phyloP scores from a whole-genome alignment of 2,113 vertebrate species.

The Tragelaphus scriptus region DNA sequence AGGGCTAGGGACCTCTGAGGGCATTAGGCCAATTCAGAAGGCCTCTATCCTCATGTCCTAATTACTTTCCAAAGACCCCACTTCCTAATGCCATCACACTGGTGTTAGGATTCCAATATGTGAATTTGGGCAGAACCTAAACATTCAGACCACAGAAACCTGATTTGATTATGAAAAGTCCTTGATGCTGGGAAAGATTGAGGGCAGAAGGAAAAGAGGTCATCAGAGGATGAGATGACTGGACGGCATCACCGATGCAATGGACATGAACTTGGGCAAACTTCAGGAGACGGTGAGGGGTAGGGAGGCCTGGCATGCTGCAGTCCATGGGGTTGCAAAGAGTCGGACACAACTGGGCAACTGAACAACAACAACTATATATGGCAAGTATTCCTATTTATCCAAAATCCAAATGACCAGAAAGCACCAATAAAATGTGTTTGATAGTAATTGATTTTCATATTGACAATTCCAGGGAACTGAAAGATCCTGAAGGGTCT shows the following conservation, averaged over 20 bases:
- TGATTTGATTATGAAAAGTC: neutral
- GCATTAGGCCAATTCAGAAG: neutral
- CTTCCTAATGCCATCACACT: neutral
- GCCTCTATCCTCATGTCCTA: neutral
- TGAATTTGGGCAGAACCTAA: neutral
- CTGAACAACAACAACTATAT: neutral
- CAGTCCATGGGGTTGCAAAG: neutral
- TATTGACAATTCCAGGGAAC: neutral
- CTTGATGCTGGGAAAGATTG: neutral
- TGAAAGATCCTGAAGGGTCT: neutral
- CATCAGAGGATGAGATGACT: neutral
- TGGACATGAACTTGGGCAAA: neutral
- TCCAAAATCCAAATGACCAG: constrained; percentile 2
- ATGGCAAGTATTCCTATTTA: neutral
- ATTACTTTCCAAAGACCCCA: neutral
- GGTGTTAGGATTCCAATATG: neutral
- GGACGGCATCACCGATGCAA: neutral
- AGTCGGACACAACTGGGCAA: neutral
- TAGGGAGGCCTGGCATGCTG: neutral
- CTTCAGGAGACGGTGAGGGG: neutral
- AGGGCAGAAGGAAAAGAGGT: neutral
- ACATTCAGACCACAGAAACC: neutral
- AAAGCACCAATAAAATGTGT: neutral
- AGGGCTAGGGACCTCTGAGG: neutral
- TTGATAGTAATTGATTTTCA: neutral